Evolutionary conservation across 2,797 vertebrate genomes (phyloP).

Genomic region (Gallinago stenura): DNA sequence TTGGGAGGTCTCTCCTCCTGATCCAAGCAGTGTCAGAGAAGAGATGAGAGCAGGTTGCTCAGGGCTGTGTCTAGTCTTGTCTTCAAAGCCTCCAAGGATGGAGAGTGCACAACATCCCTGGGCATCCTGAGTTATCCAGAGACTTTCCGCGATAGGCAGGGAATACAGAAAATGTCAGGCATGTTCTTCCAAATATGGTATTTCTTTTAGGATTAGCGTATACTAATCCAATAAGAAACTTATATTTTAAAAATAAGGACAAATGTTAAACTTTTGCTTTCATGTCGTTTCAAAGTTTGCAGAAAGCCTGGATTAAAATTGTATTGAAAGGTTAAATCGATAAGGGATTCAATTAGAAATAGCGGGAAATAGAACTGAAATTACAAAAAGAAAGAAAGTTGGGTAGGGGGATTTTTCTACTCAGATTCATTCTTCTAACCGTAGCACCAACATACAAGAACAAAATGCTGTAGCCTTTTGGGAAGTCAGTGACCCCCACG

Average conservation of each 20-base stretch:
- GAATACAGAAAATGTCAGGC: neutral
- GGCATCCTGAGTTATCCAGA: neutral
- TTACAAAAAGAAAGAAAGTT: neutral
- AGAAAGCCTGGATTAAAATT: neutral
- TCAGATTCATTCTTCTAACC: neutral
- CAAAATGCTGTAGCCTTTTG: neutral
- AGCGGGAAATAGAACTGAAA: neutral
- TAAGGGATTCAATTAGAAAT: neutral
- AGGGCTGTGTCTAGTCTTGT: neutral
- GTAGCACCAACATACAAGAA: neutral
- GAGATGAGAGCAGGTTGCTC: neutral
- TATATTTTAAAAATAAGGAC: neutral
- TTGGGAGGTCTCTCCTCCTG: neutral
- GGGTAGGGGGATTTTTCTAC: neutral
- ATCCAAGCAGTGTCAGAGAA: neutral
- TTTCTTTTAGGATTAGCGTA: neutral
- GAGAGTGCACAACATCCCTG: neutral
- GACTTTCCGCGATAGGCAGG: neutral
- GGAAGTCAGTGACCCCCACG: fast-evolving
- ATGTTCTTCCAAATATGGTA: neutral
- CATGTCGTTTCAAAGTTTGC: neutral
- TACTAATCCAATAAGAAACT: neutral
- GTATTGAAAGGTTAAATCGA: neutral
- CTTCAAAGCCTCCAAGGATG: neutral
- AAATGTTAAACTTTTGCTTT: neutral